Conservation (phyloP, 2,113 vertebrate species). For the Acinonyx jubatus region DNA sequence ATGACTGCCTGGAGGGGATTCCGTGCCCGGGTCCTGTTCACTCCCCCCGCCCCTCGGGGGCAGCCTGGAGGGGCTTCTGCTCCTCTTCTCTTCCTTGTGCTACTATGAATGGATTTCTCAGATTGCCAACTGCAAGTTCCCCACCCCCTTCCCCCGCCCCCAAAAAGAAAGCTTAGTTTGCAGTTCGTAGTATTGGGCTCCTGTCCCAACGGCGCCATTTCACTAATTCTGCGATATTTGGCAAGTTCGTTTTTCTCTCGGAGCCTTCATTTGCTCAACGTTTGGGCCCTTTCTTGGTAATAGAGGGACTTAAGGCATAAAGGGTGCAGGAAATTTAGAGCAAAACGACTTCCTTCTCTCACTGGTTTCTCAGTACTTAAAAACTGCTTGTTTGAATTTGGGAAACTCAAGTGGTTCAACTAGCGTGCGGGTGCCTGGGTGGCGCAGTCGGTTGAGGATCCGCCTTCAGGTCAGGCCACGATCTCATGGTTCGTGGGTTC, state of each 20-base stretch:
- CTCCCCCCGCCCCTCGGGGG: background rate
- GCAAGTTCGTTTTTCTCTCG: background rate
- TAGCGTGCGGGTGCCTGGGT: too few relatives aligned
- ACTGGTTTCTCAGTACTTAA: conserved; percentile 26
- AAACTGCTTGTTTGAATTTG: conserved; percentile 42
- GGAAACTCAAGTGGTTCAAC: background rate
- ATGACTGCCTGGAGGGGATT: background rate
- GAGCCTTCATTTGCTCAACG: background rate
- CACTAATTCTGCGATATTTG: background rate
- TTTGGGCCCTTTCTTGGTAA: background rate
- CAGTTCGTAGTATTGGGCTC: background rate
- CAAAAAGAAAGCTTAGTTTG: background rate
- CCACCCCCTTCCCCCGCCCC: background rate
- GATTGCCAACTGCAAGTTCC: background rate
- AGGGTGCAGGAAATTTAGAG: conserved; percentile 32
- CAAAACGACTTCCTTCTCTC: conserved; percentile 13
- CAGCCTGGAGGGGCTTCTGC: background rate
- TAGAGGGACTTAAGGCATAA: background rate
- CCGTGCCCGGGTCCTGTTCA: background rate
- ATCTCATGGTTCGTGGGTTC: too few relatives aligned
- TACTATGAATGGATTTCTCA: background rate
- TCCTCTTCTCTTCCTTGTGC: conserved; percentile 8
- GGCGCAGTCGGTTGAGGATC: too few relatives aligned
- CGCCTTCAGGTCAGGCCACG: too few relatives aligned
- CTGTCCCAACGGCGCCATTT: background rate